Base-by-base conservation (phyloP, 2,888 invertebrate species). In the Melinopterus prodromus region DNA sequence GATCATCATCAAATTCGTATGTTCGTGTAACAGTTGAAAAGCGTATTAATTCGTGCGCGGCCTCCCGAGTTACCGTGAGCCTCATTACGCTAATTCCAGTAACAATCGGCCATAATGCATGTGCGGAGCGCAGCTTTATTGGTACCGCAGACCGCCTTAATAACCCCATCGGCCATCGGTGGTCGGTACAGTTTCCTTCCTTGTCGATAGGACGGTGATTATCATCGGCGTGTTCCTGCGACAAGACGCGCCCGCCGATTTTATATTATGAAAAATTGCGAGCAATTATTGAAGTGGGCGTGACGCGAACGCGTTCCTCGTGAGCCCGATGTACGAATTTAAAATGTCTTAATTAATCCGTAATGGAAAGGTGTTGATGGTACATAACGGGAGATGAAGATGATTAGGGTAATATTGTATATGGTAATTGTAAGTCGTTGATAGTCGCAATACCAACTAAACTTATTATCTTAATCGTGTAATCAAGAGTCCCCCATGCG, bases 71-170 rank as follows among this genome's bases (percentile, higher is more conserved):
- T 83, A 83, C 80, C 82, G 83, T 83, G 82, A 79, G 85, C 84
- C 84, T 86, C 86, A 86, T 86, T 86, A 86, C 85, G 84, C 84
- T 87, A 87, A 87, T 87, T 85, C 84, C 82, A 86, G 85, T 85
- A 85, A 86, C 86, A 86, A 86, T 86, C 84, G 83, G 80, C 83
- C 80, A 82, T 86, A 87, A 87, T 86, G 85, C 84, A 83, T 86
- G 86, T 83, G 85, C 86, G 84, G 83, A 83, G 82, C 85, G 86
- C 53, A 7, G 85, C 83, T 86, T 86, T 86, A 87, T 87, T 86
- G 87, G 86, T 86, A 86, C 86, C 85, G 85, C 85, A 85, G 81
- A 82, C 87, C 88, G 88, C 88, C 88, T 86, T 88, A 88, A 88
- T 88, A 86, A 88, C 53, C 53, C 53, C 53, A 53, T 53, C 53